These are phyloP conservation scores for Platichthys flesus DNA, from an alignment of 2,113 vertebrate genomes.

Conservation along the genomic window DNA sequence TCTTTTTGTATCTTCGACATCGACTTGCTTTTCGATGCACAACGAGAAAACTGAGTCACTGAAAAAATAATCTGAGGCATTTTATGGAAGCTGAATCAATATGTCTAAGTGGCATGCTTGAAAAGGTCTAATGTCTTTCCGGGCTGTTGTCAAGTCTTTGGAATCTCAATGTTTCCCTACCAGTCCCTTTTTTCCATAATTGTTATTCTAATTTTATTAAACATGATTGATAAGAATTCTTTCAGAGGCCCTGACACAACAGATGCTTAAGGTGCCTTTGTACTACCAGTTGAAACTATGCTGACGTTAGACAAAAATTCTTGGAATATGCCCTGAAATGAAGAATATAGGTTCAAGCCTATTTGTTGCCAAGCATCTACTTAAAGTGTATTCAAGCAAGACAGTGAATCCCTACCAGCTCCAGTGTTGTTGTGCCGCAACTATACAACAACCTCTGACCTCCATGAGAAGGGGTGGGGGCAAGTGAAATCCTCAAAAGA, in stretches of 20 bases:
- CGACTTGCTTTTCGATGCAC: no score
- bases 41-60: no score
- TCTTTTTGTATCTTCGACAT: no score
- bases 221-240: conserved; percentile 70
- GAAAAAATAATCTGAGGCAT: no score
- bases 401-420: conserved; percentile 10
- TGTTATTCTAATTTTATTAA: conserved; percentile 76
- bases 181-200: conserved; percentile 69
- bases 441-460: conserved; percentile 47
- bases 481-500: background rate
- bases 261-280: conserved; percentile 55
- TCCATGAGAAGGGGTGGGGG: background rate
- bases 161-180: conserved; percentile 51
- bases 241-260: conserved; percentile 24
- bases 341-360: no score
- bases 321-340: no score
- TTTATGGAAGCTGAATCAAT: conserved; percentile 46
- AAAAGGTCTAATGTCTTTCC: conserved; percentile 51
- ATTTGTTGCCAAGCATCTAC: no score
- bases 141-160: conserved; percentile 32
- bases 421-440: conserved; percentile 8
- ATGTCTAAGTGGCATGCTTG: conserved; percentile 49
- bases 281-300: conserved; percentile 14
- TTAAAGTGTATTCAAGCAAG: background rate
- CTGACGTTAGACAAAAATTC: background rate